A percentile compares a stretch with the other conserved stretches of the same genome.
Conservation (phyloP, 1,140 invertebrate species). For the Tribolium madens region DNA sequence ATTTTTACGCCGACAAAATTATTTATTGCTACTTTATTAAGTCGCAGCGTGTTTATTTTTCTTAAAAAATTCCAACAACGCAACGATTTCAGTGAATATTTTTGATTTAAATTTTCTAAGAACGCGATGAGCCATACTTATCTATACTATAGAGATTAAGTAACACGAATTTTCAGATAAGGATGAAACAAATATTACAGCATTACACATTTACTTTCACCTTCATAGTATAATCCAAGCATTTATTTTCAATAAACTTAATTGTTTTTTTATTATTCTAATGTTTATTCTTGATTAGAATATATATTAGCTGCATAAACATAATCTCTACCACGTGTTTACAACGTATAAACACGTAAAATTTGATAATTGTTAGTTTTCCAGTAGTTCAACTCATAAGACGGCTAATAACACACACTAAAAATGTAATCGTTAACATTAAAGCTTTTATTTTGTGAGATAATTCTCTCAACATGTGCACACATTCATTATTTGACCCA, state of each 20-base stretch:
- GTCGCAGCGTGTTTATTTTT: not conserved
- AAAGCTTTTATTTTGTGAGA: not conserved
- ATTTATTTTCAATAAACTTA: not conserved
- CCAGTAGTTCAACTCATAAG: not conserved
- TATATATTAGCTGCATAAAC: not conserved
- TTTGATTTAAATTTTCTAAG: not conserved
- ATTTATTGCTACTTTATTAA: constrained; percentile 32
- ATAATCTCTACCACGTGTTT: not conserved
- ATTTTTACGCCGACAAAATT: constrained; percentile 34
- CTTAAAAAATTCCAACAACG: not conserved
- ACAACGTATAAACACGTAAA: not conserved
- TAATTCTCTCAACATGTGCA: not conserved
- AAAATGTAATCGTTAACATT: not conserved
- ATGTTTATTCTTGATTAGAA: not conserved
- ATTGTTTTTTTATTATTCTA: not conserved
- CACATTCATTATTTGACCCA: not conserved
- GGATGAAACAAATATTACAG: not conserved
- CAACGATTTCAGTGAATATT: not conserved
- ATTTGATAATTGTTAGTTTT: not conserved
- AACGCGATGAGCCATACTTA: not conserved
- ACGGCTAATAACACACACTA: not conserved
- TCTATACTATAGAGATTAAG: not conserved
- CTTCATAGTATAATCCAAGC: not conserved
- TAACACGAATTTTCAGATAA: not conserved
- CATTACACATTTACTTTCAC: not conserved